phyloP scores from a whole-genome alignment of 2,797 vertebrate species.

The Nyctibius grandis region DNA sequence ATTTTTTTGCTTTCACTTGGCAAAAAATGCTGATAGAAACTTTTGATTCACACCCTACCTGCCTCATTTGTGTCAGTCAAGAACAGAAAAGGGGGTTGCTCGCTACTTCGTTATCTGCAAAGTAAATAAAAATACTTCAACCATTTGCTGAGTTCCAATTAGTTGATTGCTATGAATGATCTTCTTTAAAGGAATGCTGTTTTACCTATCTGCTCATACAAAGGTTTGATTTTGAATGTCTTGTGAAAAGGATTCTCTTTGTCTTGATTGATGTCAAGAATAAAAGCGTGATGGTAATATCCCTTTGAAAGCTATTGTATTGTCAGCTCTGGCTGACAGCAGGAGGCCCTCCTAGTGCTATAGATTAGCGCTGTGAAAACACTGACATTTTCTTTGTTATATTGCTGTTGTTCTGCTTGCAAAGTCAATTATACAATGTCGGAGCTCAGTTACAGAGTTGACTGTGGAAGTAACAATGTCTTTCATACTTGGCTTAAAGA shows the following conservation, averaged over 20 bases:
- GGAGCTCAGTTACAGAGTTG: constrained; percentile 77
- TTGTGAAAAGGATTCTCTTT: constrained; percentile 79
- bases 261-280: constrained; percentile 82
- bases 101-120: constrained; percentile 56
- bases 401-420: constrained; percentile 77
- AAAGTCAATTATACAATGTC: constrained; percentile 81
- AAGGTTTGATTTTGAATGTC: constrained; percentile 79
- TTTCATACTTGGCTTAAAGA: constrained; percentile 75
- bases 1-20: constrained; percentile 47
- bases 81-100: constrained; percentile 26
- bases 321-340: constrained; percentile 78
- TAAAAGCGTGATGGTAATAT: constrained; percentile 80
- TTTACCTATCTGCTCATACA: constrained; percentile 72
- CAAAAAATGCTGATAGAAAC: constrained; percentile 68
- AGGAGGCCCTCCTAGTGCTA: constrained; percentile 78
- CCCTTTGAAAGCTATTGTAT: constrained; percentile 82
- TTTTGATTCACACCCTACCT: constrained; percentile 71
- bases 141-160: constrained; percentile 72
- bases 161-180: constrained; percentile 72
- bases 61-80: constrained; percentile 69
- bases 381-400: constrained; percentile 80
- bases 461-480: constrained; percentile 74
- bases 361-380: constrained; percentile 82
- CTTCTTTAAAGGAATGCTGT: constrained; percentile 71
- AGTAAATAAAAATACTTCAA: constrained; percentile 75